phyloP scores from a whole-genome alignment of 2,113 vertebrate genomes.

The Anhinga rufa region DNA sequence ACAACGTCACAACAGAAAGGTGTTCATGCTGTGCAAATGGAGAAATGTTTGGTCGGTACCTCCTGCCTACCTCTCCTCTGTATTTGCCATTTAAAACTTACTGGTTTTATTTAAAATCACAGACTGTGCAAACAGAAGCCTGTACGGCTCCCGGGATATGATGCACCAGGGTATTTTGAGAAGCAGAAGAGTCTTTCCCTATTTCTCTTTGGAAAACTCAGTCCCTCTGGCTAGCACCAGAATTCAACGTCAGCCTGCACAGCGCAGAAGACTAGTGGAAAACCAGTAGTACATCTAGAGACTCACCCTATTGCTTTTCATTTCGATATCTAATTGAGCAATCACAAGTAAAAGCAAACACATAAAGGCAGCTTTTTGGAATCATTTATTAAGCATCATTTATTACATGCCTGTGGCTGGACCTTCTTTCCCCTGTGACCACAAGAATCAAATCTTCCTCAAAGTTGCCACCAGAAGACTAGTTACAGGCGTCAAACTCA shows the following conservation, averaged over 20 bases:
- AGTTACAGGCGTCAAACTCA: not conserved
- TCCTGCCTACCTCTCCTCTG: not conserved
- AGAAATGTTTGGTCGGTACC: not conserved
- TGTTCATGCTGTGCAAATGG: not conserved
- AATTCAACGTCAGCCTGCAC: not conserved
- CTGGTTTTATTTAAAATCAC: not conserved
- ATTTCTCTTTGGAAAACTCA: not conserved
- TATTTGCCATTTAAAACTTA: not conserved
- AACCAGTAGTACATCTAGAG: not conserved
- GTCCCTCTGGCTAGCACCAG: not conserved
- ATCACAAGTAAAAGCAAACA: slow-evolving; percentile 45
- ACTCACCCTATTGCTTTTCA: not conserved
- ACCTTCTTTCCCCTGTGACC: slow-evolving; percentile 21
- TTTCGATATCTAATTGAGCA: not conserved
- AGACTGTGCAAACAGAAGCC: not conserved
- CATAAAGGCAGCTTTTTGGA: slow-evolving; percentile 52
- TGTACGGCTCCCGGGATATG: not conserved
- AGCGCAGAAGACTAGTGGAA: not conserved
- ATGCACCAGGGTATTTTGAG: not conserved
- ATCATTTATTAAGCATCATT: slow-evolving; percentile 61
- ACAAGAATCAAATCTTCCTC: slow-evolving; percentile 47
- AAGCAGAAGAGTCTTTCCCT: not conserved
- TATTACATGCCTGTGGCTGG: slow-evolving; percentile 50
- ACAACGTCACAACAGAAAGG: not conserved
- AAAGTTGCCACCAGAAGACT: not conserved